Evolutionary conservation across 2,888 invertebrate genomes (phyloP).

Genomic region (Andricus quercusramuli): DNA sequence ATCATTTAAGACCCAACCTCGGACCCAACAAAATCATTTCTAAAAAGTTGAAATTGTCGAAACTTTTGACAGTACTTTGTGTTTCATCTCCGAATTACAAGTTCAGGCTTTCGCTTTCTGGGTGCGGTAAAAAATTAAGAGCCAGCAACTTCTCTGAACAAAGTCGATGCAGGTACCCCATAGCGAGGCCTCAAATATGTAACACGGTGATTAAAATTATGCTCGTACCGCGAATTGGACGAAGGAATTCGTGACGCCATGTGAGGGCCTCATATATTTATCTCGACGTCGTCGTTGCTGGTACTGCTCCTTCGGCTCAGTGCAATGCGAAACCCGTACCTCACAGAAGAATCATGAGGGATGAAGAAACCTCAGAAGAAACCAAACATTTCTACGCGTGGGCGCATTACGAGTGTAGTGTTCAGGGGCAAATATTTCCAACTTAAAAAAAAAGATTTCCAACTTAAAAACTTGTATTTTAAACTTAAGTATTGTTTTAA

Average conservation of each 20-base stretch:
- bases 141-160: background rate
- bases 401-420: background rate
- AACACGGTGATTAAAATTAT: conserved; percentile 24
- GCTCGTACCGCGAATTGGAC: conserved; percentile 32
- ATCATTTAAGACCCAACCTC: too few relatives aligned
- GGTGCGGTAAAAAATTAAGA: background rate
- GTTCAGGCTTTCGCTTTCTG: background rate
- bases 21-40: too few relatives aligned
- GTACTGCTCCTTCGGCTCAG: background rate
- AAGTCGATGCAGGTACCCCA: background rate
- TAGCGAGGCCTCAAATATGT: background rate
- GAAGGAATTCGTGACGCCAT: conserved; percentile 59
- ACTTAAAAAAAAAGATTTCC: too few relatives aligned
- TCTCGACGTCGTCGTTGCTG: conserved; percentile 47
- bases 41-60: too few relatives aligned
- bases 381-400: background rate
- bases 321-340: conserved; percentile 23
- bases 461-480: too few relatives aligned
- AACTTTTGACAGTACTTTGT: too few relatives aligned
- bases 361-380: background rate
- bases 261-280: conserved; percentile 57
- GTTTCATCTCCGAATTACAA: too few relatives aligned
- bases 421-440: too few relatives aligned
- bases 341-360: background rate
- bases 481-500: background rate